Conservation (phyloP, 2,888 invertebrate genomes). For the Leptodirus hochenwartii region DNA sequence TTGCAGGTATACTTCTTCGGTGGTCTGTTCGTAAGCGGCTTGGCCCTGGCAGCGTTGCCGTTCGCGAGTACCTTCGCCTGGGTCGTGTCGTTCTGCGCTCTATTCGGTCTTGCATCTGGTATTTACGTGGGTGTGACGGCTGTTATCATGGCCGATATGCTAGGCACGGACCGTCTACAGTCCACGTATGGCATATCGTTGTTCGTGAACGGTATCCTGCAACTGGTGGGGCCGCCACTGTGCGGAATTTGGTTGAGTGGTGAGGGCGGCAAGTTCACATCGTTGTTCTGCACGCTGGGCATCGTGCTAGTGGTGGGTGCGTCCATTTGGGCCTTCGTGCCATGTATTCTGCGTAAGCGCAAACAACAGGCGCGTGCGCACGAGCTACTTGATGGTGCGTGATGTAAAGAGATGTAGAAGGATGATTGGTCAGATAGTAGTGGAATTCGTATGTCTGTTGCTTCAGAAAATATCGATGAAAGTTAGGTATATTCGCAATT, state of each 20-base stretch:
- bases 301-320: slow-evolving; percentile 53
- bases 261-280: slow-evolving; percentile 43
- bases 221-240: slow-evolving; percentile 67
- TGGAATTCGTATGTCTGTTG: too few species aligned
- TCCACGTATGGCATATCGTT: slow-evolving; percentile 75
- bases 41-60: slow-evolving; percentile 53
- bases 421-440: too few species aligned
- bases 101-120: slow-evolving; percentile 70
- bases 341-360: too few species aligned
- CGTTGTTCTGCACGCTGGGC: slow-evolving; percentile 57
- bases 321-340: slow-evolving; percentile 56
- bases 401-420: too few species aligned
- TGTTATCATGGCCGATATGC: slow-evolving; percentile 73
- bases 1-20: slow-evolving; percentile 70
- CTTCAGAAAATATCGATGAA: too few species aligned
- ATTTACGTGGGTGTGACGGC: slow-evolving; percentile 75
- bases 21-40: slow-evolving; percentile 58
- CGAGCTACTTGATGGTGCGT: too few species aligned
- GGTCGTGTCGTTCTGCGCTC: slow-evolving; percentile 49
- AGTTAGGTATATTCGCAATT: too few species aligned
- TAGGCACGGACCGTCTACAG: slow-evolving; percentile 67
- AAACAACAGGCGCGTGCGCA: too few species aligned
- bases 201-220: slow-evolving; percentile 67
- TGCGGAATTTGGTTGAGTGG: slow-evolving; percentile 57
- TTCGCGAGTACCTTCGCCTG: slow-evolving; percentile 42